Percentiles rank a stretch among this genome's conserved stretches.
Evolutionary conservation across 2,113 vertebrate genomes (phyloP).

Genomic region (Smithornis capensis): DNA sequence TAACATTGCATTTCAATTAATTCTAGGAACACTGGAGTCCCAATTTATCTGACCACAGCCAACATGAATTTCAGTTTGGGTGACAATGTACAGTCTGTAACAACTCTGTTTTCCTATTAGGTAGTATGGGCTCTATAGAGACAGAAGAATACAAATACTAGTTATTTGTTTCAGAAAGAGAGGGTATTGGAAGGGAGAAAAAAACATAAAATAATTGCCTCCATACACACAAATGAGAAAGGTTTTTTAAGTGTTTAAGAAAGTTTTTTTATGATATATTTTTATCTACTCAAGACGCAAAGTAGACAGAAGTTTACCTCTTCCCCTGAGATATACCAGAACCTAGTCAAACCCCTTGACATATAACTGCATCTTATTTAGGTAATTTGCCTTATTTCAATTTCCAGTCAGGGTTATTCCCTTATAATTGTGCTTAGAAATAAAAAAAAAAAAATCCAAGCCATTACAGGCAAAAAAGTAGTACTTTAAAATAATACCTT

Average conservation of each 20-base stretch:
- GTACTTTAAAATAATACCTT: background rate
- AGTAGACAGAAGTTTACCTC: background rate
- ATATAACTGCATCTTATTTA: background rate
- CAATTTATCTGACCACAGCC: background rate
- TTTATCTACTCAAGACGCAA: background rate
- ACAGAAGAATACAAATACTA: background rate
- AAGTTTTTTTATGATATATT: background rate
- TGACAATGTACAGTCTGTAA: background rate
- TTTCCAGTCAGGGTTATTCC: background rate
- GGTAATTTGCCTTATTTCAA: background rate
- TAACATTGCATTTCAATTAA: background rate
- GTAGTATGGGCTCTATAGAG: background rate
- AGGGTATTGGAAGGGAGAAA: background rate
- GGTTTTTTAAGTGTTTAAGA: background rate
- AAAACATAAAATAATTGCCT: background rate
- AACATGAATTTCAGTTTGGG: background rate
- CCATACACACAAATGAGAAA: background rate
- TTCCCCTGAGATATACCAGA: background rate
- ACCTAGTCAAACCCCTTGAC: background rate
- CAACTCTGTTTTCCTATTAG: background rate
- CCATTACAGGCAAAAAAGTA: background rate
- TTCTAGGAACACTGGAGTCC: background rate
- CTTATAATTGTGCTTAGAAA: background rate
- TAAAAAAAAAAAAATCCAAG: background rate
- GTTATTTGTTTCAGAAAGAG: background rate